These are phyloP conservation scores for Parotocinclus haroldoi DNA, from an alignment of 2,797 vertebrate species.

Conservation along the genomic window DNA sequence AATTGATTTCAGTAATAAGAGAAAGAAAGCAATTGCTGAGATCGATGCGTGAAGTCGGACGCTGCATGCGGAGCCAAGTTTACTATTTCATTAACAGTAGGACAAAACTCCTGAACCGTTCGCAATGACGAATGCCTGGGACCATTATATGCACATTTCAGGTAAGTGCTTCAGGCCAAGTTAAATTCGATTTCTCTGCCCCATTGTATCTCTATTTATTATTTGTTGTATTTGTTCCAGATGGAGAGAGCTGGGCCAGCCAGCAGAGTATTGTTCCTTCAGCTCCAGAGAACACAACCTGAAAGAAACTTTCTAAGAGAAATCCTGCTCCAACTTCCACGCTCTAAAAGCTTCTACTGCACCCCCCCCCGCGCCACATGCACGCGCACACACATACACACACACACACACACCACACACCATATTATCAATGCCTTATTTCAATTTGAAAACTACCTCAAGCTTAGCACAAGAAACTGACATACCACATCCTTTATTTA, in stretches of 20 bases:
- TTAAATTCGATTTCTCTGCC: conserved; percentile 63
- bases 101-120: conserved; percentile 57
- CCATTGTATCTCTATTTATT: conserved; percentile 64
- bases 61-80: conserved; percentile 52
- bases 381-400: conserved; percentile 8
- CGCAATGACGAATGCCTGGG: conserved; percentile 58
- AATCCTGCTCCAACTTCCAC: conserved; percentile 31
- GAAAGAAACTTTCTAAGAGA: conserved; percentile 47
- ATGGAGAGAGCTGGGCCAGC: conserved; percentile 47
- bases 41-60: conserved; percentile 58
- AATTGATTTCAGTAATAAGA: conserved; percentile 64
- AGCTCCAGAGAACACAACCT: conserved; percentile 39
- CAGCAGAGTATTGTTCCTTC: conserved; percentile 45
- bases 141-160: conserved; percentile 62
- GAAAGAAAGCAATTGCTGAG: conserved; percentile 61
- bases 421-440: conserved; percentile 6
- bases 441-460: conserved; percentile 2
- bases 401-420: neutral
- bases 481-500: conserved; percentile 12
- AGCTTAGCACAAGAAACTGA: conserved; percentile 15
- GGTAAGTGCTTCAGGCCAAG: conserved; percentile 61
- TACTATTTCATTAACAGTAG: conserved; percentile 64
- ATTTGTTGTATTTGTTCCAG: conserved; percentile 62
- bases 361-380: too few relatives aligned
- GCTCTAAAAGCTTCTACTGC: conserved; percentile 36